Evolutionary conservation across 2,797 vertebrate genomes (phyloP).

Genomic region (Gallinago solitaria): DNA sequence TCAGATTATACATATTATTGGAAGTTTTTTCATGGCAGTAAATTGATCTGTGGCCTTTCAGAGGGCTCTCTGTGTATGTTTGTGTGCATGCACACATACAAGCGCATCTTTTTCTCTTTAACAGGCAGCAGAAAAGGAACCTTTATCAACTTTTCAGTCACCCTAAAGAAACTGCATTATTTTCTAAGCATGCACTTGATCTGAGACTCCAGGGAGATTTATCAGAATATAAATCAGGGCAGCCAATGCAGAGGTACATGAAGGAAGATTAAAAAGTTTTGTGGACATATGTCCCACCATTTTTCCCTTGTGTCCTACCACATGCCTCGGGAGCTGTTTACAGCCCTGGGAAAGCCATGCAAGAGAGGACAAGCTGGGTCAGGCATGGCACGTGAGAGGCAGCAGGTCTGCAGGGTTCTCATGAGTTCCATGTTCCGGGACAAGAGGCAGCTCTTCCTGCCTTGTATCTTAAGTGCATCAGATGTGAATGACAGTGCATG

Average conservation of each 20-base stretch:
- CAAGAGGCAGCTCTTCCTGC: background rate
- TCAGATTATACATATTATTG: background rate
- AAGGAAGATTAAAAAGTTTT: background rate
- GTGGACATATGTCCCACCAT: accelerated
- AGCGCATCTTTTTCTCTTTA: background rate
- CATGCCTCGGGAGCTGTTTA: background rate
- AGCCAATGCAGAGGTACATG: accelerated
- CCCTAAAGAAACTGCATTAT: background rate
- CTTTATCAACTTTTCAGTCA: background rate
- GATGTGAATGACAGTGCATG: background rate
- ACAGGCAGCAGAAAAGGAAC: background rate
- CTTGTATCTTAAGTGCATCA: background rate
- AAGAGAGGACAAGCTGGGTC: background rate
- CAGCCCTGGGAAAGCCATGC: background rate
- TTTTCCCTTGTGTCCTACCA: background rate
- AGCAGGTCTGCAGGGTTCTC: background rate
- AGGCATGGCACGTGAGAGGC: background rate
- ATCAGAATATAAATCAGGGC: background rate
- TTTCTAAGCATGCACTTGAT: background rate
- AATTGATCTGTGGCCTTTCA: background rate
- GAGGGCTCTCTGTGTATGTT: too few relatives aligned
- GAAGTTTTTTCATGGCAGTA: background rate
- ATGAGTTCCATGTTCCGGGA: background rate
- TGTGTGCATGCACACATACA: background rate
- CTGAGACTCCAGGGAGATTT: background rate